These are phyloP conservation scores for Eriosoma lanigerum DNA, from an alignment of 1,140 invertebrate genomes.

Conservation along the genomic window DNA sequence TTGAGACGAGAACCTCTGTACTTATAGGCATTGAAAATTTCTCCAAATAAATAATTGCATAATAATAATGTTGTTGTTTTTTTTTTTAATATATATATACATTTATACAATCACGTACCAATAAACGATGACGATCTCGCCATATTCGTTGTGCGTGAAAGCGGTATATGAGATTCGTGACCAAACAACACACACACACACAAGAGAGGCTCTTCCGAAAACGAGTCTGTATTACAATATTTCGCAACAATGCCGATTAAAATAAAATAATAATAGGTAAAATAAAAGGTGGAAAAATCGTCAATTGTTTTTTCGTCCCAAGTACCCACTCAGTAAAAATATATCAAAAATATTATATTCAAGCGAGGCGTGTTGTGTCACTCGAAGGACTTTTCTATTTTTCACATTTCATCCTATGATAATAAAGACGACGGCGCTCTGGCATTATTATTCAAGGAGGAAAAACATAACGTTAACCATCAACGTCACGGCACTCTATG, in stretches of 20 bases:
- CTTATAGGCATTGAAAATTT: conserved; percentile 23
- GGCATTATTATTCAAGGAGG: neutral
- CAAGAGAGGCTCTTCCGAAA: neutral
- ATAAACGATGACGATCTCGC: conserved; percentile 9
- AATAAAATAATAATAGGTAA: neutral
- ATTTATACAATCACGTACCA: neutral
- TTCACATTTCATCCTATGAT: neutral
- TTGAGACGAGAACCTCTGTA: too few species aligned
- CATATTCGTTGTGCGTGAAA: conserved; percentile 31
- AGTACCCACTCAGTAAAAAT: neutral
- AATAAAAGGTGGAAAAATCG: neutral
- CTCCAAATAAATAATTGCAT: conserved; percentile 22
- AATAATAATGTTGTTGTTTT: neutral
- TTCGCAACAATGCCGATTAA: neutral
- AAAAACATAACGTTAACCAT: neutral
- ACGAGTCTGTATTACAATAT: neutral
- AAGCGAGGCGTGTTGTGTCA: neutral
- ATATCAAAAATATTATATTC: neutral
- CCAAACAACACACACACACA: neutral
- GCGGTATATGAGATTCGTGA: conserved; percentile 19
- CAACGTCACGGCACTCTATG: neutral
- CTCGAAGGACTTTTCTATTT: conserved; percentile 3
- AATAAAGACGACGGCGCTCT: neutral
- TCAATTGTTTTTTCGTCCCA: neutral
- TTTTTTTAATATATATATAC: too few species aligned